These are phyloP conservation scores for Chamaea fasciata DNA, from an alignment of 2,113 vertebrate genomes.

Conservation along the genomic window DNA sequence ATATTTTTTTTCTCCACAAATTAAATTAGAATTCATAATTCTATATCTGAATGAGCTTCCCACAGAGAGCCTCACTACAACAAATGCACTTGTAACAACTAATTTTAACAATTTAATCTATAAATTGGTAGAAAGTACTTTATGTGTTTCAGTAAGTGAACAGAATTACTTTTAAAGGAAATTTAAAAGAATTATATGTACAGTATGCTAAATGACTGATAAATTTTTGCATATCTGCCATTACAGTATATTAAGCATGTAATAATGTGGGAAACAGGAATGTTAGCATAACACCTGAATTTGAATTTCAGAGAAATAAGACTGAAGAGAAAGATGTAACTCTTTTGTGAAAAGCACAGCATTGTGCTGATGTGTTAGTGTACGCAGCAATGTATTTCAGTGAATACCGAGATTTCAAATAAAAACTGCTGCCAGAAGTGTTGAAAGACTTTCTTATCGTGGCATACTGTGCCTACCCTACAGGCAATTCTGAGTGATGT, in stretches of 20 bases:
- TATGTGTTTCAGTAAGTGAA: background rate
- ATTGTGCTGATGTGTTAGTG: background rate
- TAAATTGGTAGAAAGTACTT: slow-evolving; percentile 14
- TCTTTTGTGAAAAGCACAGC: background rate
- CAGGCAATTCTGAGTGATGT: background rate
- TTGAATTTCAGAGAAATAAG: background rate
- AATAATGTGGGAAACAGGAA: background rate
- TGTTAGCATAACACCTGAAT: background rate
- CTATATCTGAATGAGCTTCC: slow-evolving; percentile 44
- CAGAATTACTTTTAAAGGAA: background rate
- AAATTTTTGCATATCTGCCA: background rate
- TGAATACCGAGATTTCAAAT: background rate
- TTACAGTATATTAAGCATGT: background rate
- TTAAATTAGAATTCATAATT: slow-evolving; percentile 60
- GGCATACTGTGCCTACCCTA: background rate
- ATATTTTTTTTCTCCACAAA: slow-evolving; percentile 37
- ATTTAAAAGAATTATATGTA: background rate
- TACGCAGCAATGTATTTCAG: background rate
- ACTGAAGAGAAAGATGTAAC: background rate
- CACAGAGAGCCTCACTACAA: slow-evolving; percentile 45
- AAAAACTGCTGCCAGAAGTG: background rate
- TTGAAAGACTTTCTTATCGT: background rate
- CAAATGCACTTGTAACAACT: slow-evolving; percentile 15
- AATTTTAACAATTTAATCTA: slow-evolving; percentile 34
- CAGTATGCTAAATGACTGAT: background rate